Conservation (phyloP, 2,113 vertebrate species). For the Cinclus cinclus region DNA sequence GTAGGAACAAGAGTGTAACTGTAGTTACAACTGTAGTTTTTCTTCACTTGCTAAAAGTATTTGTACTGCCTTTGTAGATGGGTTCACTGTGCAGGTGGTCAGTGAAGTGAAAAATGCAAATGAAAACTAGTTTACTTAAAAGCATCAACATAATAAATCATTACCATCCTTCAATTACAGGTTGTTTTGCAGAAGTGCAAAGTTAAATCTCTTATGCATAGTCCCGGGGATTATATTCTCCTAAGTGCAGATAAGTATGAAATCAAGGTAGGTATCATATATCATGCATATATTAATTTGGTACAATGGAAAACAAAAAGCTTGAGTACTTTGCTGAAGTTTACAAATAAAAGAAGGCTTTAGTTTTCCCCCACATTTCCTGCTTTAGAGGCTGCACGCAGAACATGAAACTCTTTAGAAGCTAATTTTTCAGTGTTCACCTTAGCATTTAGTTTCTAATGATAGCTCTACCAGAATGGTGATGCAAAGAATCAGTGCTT, state of each 20-base stretch:
- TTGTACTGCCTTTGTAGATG: neutral
- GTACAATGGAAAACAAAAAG: neutral
- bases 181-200: slow-evolving; percentile 93
- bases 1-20: neutral
- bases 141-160: neutral
- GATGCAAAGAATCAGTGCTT: neutral
- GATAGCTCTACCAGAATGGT: neutral
- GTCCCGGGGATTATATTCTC: slow-evolving; percentile 94
- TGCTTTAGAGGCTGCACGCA: neutral
- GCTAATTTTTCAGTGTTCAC: neutral
- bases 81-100: neutral
- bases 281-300: neutral
- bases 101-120: neutral
- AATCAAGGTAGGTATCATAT: slow-evolving; percentile 86
- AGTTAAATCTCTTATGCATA: slow-evolving; percentile 95
- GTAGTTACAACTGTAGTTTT: neutral
- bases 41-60: neutral
- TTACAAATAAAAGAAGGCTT: neutral
- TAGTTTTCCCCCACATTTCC: neutral
- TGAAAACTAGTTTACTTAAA: neutral
- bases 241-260: slow-evolving; percentile 98
- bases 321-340: neutral
- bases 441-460: neutral
- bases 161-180: slow-evolving; percentile 70
- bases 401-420: neutral